These are phyloP conservation scores for Limanda limanda DNA, from an alignment of 2,113 vertebrate genomes.

Conservation along the genomic window DNA sequence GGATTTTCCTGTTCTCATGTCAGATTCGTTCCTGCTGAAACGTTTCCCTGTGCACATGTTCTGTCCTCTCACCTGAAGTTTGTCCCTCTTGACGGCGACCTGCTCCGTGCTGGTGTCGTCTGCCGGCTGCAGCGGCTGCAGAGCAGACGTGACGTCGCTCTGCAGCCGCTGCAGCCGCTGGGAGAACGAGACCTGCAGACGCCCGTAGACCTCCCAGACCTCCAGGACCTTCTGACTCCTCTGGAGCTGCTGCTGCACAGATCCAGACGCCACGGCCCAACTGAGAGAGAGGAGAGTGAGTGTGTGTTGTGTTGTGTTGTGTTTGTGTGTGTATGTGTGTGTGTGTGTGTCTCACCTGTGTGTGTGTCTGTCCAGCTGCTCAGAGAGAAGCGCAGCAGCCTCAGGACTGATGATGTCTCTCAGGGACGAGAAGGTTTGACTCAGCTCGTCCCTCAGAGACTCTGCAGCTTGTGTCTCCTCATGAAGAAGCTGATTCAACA, in stretches of 20 bases:
- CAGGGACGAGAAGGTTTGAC: slow-evolving; percentile 66
- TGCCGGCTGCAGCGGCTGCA: too few relatives aligned
- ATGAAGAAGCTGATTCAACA: slow-evolving; percentile 81
- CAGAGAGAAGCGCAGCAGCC: slow-evolving; percentile 76
- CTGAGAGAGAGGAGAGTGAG: slow-evolving; percentile 66
- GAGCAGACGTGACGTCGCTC: slow-evolving; percentile 67
- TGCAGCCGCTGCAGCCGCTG: slow-evolving; percentile 74
- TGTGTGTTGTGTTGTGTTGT: not conserved
- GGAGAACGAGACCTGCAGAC: slow-evolving; percentile 54
- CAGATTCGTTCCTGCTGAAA: too few relatives aligned
- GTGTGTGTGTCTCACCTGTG: slow-evolving; percentile 75
- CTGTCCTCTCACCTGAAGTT: slow-evolving; percentile 79
- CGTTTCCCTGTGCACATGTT: too few relatives aligned
- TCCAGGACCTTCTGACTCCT: slow-evolving; percentile 68
- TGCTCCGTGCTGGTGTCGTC: slow-evolving; percentile 71
- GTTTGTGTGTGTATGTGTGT: not conserved
- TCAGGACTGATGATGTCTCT: slow-evolving; percentile 75
- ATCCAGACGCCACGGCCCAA: slow-evolving; percentile 81
- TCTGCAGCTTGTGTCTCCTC: slow-evolving; percentile 79
- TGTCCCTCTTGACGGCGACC: slow-evolving; percentile 70
- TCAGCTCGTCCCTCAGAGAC: slow-evolving; percentile 81
- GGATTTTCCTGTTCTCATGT: too few relatives aligned
- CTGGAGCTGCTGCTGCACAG: slow-evolving; percentile 75
- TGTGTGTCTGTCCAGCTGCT: slow-evolving; percentile 71
- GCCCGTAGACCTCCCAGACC: slow-evolving; percentile 80